phyloP scores from a whole-genome alignment of 1,140 invertebrate species.

The Apis cerana region DNA sequence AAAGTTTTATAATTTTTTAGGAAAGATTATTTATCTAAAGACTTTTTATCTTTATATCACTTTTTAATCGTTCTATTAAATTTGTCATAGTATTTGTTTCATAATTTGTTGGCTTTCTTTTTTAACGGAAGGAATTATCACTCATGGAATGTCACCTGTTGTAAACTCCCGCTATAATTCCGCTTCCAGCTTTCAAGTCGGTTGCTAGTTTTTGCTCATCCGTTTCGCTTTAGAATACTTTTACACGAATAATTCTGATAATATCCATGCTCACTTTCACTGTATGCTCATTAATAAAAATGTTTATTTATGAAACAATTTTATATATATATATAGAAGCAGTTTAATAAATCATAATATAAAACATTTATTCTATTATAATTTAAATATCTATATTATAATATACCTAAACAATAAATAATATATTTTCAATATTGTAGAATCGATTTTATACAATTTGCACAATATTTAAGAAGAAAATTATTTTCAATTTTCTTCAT shows the following conservation, averaged over 20 bases:
- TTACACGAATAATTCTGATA: not conserved
- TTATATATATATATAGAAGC: not conserved
- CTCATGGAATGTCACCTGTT: conserved; percentile 25
- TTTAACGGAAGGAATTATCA: conserved; percentile 9
- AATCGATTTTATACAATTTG: too few relatives aligned
- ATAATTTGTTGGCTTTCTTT: not conserved
- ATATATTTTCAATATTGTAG: too few relatives aligned
- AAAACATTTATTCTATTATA: not conserved
- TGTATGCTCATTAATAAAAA: not conserved
- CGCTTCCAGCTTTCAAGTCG: conserved; percentile 27
- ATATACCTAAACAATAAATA: not conserved
- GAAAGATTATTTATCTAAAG: too few relatives aligned
- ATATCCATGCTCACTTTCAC: conserved; percentile 6
- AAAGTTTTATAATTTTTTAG: too few relatives aligned
- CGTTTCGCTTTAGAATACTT: not conserved
- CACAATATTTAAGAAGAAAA: too few relatives aligned
- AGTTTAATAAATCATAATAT: not conserved
- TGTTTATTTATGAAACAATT: not conserved
- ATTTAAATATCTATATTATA: not conserved
- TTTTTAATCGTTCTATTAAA: not conserved
- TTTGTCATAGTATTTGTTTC: not conserved
- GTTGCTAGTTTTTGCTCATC: conserved; percentile 9
- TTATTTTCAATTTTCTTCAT: too few relatives aligned
- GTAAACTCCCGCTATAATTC: not conserved
- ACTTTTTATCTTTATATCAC: too few relatives aligned